Conservation (phyloP, 2,113 vertebrate genomes). For the Pionites leucogaster region DNA sequence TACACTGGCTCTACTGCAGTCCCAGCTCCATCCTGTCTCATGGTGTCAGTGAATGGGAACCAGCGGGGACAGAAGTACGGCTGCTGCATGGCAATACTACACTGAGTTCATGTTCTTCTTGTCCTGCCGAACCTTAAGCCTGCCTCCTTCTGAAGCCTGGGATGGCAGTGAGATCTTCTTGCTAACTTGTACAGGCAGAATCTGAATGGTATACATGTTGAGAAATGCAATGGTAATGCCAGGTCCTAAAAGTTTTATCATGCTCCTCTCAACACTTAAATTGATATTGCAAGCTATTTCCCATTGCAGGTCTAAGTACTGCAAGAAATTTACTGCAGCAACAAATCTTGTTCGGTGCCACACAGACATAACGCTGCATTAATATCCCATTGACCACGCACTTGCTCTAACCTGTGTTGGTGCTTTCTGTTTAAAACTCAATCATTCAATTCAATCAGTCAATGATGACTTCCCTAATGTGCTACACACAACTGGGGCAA, state of each 20-base stretch:
- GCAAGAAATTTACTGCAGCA: neutral
- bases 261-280: accelerated
- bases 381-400: neutral
- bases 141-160: neutral
- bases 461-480: neutral
- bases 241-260: neutral
- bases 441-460: neutral
- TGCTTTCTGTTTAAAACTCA: neutral
- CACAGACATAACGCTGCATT: neutral
- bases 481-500: neutral
- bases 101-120: neutral
- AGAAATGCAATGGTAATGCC: neutral
- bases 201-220: neutral
- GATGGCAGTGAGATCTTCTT: neutral
- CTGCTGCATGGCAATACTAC: neutral
- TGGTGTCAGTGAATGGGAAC: neutral
- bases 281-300: neutral
- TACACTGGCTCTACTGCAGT: accelerated
- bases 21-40: accelerated
- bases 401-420: neutral
- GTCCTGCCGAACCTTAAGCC: neutral
- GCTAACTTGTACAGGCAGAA: neutral
- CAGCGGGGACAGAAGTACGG: neutral
- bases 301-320: neutral
- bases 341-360: neutral